These are phyloP conservation scores for Lerista edwardsae DNA, from an alignment of 2,797 vertebrate genomes.

Conservation along the genomic window DNA sequence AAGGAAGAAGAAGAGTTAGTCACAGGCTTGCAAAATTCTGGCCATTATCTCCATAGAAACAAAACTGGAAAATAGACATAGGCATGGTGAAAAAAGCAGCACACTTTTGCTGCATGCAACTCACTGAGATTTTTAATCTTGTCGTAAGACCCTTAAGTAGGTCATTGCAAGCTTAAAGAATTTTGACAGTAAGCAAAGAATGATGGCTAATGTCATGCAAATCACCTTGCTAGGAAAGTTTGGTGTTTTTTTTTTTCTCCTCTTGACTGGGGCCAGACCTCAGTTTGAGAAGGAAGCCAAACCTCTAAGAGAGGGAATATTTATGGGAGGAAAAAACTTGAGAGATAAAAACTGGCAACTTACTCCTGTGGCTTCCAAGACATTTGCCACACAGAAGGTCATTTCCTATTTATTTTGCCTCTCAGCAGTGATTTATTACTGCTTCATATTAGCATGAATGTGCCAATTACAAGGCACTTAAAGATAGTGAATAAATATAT, in stretches of 20 bases:
- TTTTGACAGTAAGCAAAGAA: constrained; percentile 66
- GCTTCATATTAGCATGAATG: constrained; percentile 31
- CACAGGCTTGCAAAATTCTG: constrained; percentile 31
- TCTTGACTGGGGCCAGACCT: constrained; percentile 48
- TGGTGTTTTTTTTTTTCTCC: constrained; percentile 23
- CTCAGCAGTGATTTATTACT: constrained; percentile 17
- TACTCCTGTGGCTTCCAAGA: constrained; percentile 5
- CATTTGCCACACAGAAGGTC: constrained; percentile 18
- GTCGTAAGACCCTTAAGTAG: constrained; percentile 72
- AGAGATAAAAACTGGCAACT: background rate
- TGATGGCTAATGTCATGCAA: constrained; percentile 63
- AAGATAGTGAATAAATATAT: background rate
- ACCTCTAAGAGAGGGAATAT: constrained; percentile 1
- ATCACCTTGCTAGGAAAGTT: constrained; percentile 60
- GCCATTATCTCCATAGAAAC: constrained; percentile 60
- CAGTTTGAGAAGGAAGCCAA: constrained; percentile 16
- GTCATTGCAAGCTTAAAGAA: constrained; percentile 73
- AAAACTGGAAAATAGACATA: constrained; percentile 44
- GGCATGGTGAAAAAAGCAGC: constrained; percentile 41
- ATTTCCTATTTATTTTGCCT: constrained; percentile 38
- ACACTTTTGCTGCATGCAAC: constrained; percentile 32
- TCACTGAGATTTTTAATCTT: constrained; percentile 66
- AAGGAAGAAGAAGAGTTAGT: constrained; percentile 25
- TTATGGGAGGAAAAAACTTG: background rate
- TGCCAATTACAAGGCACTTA: constrained; percentile 31